Evolutionary conservation across 2,113 vertebrate species (phyloP).

Genomic region (Pleuronectes platessa): DNA sequence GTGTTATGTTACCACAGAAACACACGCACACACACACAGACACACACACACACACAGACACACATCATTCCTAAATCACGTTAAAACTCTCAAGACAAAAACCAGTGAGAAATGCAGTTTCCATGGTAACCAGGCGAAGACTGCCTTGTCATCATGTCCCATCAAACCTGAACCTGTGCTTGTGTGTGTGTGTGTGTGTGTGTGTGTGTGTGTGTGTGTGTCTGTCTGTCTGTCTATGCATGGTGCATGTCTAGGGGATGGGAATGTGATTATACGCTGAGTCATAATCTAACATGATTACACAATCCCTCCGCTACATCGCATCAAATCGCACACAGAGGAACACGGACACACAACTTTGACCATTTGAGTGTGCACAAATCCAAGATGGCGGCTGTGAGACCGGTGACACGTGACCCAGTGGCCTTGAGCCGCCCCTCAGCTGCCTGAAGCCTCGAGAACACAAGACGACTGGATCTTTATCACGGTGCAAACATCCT

Average conservation of each 20-base stretch:
- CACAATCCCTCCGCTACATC: neutral
- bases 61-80: constrained; percentile 53
- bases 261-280: constrained; percentile 18
- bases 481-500: no score
- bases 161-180: constrained; percentile 3
- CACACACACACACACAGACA: constrained; percentile 5
- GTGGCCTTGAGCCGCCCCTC: no score
- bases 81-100: constrained; percentile 58
- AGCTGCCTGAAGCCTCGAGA: no score
- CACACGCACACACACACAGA: neutral
- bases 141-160: constrained; percentile 42
- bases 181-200: constrained; percentile 1
- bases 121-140: constrained; percentile 67
- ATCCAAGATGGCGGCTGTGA: neutral
- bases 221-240: neutral
- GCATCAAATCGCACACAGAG: neutral
- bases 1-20: no score
- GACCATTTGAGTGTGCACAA: neutral
- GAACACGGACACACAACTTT: neutral
- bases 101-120: constrained; percentile 56
- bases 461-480: no score
- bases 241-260: neutral
- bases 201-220: neutral
- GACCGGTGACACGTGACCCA: neutral
- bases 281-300: constrained; percentile 23